Conservation (phyloP, 2,797 vertebrate species). For the Paratrypauchen microcephalus region DNA sequence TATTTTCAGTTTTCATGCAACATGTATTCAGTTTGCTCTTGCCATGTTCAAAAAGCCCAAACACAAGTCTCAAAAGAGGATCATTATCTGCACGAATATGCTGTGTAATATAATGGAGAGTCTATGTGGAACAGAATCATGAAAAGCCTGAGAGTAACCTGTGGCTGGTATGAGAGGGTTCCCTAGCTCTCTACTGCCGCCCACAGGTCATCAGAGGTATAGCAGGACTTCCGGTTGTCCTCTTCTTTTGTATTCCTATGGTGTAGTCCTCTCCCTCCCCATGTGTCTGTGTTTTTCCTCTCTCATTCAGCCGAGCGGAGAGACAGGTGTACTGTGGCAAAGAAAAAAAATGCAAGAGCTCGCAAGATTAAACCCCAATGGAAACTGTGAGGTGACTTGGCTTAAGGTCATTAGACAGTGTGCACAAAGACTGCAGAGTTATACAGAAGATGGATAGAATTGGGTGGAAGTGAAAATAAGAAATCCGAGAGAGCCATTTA, state of each 20-base stretch:
- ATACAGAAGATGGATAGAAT: neutral
- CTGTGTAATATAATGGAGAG: neutral
- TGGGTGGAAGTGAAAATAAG: neutral
- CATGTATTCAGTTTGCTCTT: neutral
- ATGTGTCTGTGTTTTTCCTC: slow-evolving; percentile 25
- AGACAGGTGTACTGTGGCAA: slow-evolving; percentile 16
- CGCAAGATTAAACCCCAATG: neutral
- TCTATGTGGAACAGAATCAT: neutral
- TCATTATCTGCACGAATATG: neutral
- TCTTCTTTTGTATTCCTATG: slow-evolving; percentile 49
- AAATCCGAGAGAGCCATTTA: neutral
- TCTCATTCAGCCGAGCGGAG: slow-evolving; percentile 24
- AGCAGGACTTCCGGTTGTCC: slow-evolving; percentile 69
- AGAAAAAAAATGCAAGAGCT: neutral
- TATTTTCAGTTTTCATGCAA: no score
- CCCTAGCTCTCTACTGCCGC: slow-evolving; percentile 65
- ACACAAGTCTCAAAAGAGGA: neutral
- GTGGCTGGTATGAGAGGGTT: slow-evolving; percentile 26
- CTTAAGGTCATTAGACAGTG: neutral
- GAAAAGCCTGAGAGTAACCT: slow-evolving; percentile 50
- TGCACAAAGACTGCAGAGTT: neutral
- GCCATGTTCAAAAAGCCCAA: neutral
- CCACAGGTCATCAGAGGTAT: slow-evolving; percentile 38
- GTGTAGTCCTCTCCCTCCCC: slow-evolving; percentile 50
- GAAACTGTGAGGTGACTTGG: neutral